Evolutionary conservation across 2,888 invertebrate species (phyloP), one percentile per base, ranked within the genome.

Genomic region (Sisyra nigra): DNA sequence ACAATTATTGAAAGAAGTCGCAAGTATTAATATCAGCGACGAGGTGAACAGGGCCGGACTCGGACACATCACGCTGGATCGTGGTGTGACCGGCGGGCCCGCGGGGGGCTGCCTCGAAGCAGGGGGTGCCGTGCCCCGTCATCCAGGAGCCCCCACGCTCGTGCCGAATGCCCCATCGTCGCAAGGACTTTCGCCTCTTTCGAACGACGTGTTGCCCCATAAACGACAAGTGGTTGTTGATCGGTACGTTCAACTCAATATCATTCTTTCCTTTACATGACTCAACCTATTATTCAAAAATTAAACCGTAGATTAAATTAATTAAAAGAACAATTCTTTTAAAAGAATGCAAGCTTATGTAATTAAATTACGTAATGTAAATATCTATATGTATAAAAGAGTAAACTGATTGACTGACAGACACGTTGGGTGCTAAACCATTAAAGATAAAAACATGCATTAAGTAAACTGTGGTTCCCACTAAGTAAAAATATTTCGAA

Each of bases 221-320:
- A 85, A 85, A 62, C 68, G 79, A 51, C 85, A 86, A 63, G 85
- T 85, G 57, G 84, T 86, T 57, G 82, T 92, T 54, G 91, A 91
- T 61, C 68, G 74, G 75, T 75, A 54, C 59, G 24, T 24, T 7
- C 24, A 24, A 3, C 7, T 24, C 24, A 24, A 24, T 7, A 3
- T 7, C 24, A 24, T 24, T 24, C 24, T 24, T 5, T 24, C 24
- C 7, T 7, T 5, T 3, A 24, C 7, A 24, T 24, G 3, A 24
- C 7, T 24, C 24, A 5, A 24, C 24, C 24, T 7, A 24, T 24
- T 24, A 7, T 24, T 7, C 3, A 24, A 24, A 5, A 24, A 3
- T 24, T 24, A 24, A 24, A 24, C 24, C 7, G 24, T 24, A 24
- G n/a, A n/a, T n/a, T n/a, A n/a, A n/a, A n/a, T n/a, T n/a, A n/a